These are phyloP conservation scores for Leptobrachium leishanense DNA, from an alignment of 2,113 vertebrate species.

Conservation along the genomic window DNA sequence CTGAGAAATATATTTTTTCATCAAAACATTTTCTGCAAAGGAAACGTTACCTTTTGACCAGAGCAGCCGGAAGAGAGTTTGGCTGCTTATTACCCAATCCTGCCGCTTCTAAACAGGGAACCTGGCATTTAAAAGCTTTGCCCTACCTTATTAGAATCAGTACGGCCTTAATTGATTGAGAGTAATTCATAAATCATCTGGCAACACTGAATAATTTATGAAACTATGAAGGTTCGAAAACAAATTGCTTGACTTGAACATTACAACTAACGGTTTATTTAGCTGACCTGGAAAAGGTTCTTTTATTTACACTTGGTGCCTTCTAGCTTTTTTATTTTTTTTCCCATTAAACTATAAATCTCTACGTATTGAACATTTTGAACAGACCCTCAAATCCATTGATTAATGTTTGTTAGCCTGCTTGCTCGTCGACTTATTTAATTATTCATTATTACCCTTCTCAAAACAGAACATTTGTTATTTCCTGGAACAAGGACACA, in stretches of 20 bases:
- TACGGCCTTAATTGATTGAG: slow-evolving; percentile 62
- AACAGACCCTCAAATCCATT: no score
- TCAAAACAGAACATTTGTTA: neutral
- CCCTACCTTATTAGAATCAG: slow-evolving; percentile 51
- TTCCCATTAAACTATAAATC: no score
- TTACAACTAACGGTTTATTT: neutral
- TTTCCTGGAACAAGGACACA: neutral
- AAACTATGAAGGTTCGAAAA: slow-evolving; percentile 57
- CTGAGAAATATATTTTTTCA: slow-evolving; percentile 15
- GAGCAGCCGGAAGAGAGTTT: neutral
- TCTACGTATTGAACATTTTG: no score
- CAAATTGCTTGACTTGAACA: slow-evolving; percentile 52
- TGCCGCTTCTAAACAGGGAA: slow-evolving; percentile 55
- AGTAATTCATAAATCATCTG: slow-evolving; percentile 65
- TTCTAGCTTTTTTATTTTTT: no score
- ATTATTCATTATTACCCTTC: no score
- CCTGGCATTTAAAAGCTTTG: slow-evolving; percentile 47
- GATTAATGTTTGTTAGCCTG: no score
- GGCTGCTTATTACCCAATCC: slow-evolving; percentile 40
- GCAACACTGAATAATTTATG: slow-evolving; percentile 69
- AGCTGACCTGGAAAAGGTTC: no score
- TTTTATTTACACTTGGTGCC: no score
- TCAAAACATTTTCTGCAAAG: slow-evolving; percentile 1
- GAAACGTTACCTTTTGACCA: neutral
- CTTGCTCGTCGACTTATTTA: no score